Percentiles rank a stretch among this genome's conserved stretches.
phyloP scores from a whole-genome alignment of 2,888 invertebrate genomes.

The Nasonia oneida region DNA sequence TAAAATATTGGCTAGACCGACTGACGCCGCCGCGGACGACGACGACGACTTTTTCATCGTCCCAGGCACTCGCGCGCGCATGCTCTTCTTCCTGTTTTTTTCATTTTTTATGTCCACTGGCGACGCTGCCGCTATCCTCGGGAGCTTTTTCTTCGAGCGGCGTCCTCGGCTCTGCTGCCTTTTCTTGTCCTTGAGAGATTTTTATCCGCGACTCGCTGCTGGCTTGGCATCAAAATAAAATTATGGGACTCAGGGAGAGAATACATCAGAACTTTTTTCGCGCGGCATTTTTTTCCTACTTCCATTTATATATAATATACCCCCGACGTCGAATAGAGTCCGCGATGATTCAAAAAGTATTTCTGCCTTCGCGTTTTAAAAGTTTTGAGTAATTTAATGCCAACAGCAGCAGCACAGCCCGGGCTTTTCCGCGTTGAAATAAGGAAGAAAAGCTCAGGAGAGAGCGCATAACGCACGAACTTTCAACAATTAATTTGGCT shows the following conservation, averaged over 20 bases:
- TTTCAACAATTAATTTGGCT: conserved; percentile 14
- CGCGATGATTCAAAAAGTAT: background rate
- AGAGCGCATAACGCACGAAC: background rate
- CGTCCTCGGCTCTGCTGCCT: background rate
- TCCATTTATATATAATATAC: too few relatives aligned
- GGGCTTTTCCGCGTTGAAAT: background rate
- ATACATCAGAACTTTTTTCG: conserved; percentile 11
- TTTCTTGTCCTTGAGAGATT: conserved; percentile 36
- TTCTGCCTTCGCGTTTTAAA: background rate
- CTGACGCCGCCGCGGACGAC: conserved; percentile 69
- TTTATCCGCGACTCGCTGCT: background rate
- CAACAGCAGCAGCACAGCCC: background rate
- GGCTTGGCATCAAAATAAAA: conserved; percentile 22
- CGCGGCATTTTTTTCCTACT: background rate
- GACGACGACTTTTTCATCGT: conserved; percentile 49
- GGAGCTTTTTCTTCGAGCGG: background rate
- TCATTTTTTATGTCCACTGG: conserved; percentile 29
- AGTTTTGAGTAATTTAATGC: background rate
- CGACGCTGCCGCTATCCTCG: conserved; percentile 5
- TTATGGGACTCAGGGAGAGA: conserved; percentile 17
- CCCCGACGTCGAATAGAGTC: background rate
- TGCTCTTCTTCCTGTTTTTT: conserved; percentile 31
- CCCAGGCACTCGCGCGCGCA: conserved; percentile 15
- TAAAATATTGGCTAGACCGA: conserved; percentile 77
- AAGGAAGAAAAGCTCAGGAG: background rate